Conservation (phyloP, 1,140 invertebrate genomes). For the Hylaeus volcanicus region DNA sequence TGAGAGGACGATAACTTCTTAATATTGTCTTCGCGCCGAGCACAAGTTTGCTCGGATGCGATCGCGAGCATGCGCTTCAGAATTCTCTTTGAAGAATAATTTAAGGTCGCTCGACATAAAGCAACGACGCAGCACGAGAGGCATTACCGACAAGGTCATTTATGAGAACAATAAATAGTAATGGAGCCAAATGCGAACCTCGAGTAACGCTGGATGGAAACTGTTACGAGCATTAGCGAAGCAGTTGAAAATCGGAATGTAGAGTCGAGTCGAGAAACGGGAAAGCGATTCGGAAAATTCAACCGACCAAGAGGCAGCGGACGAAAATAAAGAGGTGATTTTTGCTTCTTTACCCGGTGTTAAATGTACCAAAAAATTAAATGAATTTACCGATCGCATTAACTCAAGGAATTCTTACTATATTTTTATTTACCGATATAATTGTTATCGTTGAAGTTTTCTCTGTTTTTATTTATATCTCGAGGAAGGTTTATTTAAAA, state of each 20-base stretch:
- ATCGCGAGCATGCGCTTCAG: neutral
- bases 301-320: no score
- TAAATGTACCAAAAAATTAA: no score
- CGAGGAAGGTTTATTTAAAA: no score
- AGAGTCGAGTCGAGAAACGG: neutral
- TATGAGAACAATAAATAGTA: neutral
- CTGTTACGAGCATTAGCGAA: neutral
- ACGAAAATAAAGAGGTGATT: slow-evolving; percentile 1
- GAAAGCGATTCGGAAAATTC: slow-evolving; percentile 1
- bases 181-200: neutral
- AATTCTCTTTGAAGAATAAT: slow-evolving; percentile 11
- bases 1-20: no score
- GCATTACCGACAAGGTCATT: neutral
- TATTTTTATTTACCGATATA: no score
- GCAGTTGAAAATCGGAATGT: no score
- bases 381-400: no score
- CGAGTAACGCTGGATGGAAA: neutral
- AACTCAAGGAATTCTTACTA: no score
- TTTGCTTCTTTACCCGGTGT: neutral
- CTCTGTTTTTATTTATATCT: no score
- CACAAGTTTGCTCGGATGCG: neutral
- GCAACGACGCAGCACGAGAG: neutral
- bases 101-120: neutral
- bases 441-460: no score
- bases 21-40: neutral